phyloP scores from a whole-genome alignment of 2,888 invertebrate genomes.

The Heterodera filipjevi region DNA sequence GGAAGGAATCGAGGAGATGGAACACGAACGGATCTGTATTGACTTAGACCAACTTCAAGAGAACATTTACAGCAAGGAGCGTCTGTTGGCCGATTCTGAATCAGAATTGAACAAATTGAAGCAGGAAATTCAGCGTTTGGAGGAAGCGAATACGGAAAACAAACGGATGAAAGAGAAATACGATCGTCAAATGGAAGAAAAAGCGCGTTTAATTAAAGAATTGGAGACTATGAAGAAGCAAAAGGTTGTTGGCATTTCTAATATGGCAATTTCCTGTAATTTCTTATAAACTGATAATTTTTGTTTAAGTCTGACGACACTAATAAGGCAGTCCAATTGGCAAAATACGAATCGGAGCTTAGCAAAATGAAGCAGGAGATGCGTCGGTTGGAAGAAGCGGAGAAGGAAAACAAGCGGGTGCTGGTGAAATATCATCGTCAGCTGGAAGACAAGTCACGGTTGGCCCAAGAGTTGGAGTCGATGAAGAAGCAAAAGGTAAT shows the following conservation, averaged over 20 bases:
- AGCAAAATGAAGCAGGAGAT: conserved; percentile 86
- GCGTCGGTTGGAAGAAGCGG: conserved; percentile 81
- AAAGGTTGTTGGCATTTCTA: no score
- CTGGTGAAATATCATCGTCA: conserved; percentile 77
- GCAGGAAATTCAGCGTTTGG: conserved; percentile 79
- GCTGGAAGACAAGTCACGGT: conserved; percentile 75
- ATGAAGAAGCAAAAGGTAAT: conserved; percentile 73
- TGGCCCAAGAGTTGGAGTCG: conserved; percentile 68
- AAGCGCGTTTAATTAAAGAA: no score
- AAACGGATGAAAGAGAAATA: conserved; percentile 77
- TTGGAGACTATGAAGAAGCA: no score
- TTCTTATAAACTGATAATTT: no score
- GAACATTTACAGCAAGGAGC: conserved; percentile 91
- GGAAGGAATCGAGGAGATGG: conserved; percentile 53
- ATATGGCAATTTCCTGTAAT: no score
- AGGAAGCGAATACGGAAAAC: conserved; percentile 68
- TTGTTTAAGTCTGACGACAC: no score
- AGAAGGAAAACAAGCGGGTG: conserved; percentile 84
- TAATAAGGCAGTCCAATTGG: no score
- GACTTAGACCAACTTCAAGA: conserved; percentile 86
- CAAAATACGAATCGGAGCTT: no score
- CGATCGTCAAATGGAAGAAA: no score
- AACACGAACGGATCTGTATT: conserved; percentile 69
- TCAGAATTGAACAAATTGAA: conserved; percentile 64
- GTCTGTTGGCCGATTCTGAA: conserved; percentile 89